These are phyloP conservation scores for Nineta flava DNA, from an alignment of 2,888 invertebrate species.

Conservation along the genomic window DNA sequence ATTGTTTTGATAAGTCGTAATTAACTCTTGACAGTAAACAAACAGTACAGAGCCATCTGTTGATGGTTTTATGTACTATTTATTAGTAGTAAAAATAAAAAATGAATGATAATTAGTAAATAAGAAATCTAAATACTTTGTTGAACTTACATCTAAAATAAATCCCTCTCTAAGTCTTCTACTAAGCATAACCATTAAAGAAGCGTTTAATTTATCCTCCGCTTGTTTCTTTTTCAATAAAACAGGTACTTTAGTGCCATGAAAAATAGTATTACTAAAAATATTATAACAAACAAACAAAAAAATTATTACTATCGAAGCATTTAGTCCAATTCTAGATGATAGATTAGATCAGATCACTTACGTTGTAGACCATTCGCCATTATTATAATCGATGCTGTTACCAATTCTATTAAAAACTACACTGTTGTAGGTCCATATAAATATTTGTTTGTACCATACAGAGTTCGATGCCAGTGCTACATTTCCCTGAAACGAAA, in stretches of 20 bases:
- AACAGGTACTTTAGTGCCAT: constrained; percentile 34
- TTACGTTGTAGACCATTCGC: constrained; percentile 10
- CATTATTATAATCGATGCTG: constrained; percentile 1
- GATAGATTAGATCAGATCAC: not conserved
- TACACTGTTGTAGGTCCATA: constrained; percentile 19
- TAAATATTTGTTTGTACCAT: constrained; percentile 12
- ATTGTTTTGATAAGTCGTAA: too few species aligned
- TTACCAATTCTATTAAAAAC: constrained; percentile 7
- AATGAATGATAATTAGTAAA: too few species aligned
- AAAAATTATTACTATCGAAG: too few species aligned
- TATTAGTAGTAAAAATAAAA: too few species aligned
- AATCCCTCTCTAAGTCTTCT: constrained; percentile 64
- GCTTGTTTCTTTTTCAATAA: constrained; percentile 44
- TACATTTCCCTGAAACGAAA: not conserved
- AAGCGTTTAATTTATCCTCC: constrained; percentile 43
- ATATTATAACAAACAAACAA: constrained; percentile 27
- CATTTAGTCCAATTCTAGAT: not conserved
- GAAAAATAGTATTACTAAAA: constrained; percentile 36
- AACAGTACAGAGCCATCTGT: too few species aligned
- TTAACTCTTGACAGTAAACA: too few species aligned
- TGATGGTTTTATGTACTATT: too few species aligned
- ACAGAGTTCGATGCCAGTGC: not conserved
- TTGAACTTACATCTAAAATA: constrained; percentile 39
- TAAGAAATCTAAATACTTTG: too few species aligned
- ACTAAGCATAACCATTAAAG: constrained; percentile 47